These are phyloP conservation scores for Pseudomyrmex gracilis DNA, from an alignment of 1,140 invertebrate genomes.

Conservation along the genomic window DNA sequence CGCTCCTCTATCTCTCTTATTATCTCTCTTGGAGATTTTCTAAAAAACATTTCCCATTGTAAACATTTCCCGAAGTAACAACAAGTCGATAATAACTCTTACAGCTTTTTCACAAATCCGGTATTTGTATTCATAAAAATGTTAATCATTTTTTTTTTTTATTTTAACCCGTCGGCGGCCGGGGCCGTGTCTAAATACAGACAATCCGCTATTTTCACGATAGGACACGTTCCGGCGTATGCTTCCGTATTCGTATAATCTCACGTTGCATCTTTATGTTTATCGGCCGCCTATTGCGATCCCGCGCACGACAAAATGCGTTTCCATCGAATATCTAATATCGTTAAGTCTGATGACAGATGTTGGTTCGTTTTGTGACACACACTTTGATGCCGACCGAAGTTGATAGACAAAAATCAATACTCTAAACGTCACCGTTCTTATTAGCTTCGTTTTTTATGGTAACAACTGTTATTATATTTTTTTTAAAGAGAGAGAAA, in stretches of 20 bases:
- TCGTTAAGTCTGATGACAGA: conserved; percentile 23
- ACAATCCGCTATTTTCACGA: conserved; percentile 53
- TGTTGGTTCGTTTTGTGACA: conserved; percentile 3
- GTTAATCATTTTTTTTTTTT: not conserved
- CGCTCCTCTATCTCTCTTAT: not conserved
- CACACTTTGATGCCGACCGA: too few relatives aligned
- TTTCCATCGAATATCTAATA: conserved; percentile 30
- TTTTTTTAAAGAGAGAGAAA: not conserved
- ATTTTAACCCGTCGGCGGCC: not conserved
- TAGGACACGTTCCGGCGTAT: conserved; percentile 30
- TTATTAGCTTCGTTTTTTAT: not conserved
- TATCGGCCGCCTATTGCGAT: conserved; percentile 60
- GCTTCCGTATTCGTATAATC: conserved; percentile 59
- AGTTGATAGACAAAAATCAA: too few relatives aligned
- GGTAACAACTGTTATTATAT: not conserved
- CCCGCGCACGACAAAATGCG: conserved; percentile 18
- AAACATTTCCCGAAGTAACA: too few relatives aligned
- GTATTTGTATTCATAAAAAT: not conserved
- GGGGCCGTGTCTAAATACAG: conserved; percentile 17
- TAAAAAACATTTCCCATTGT: conserved; percentile 2
- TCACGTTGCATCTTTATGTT: conserved; percentile 72
- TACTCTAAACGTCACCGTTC: too few relatives aligned
- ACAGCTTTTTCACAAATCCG: too few relatives aligned
- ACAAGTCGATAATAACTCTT: too few relatives aligned
- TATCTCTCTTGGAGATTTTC: conserved; percentile 14